A percentile compares a stretch with the other conserved stretches of the same genome.
These are phyloP conservation scores for Seriola quinqueradiata DNA, from an alignment of 2,113 vertebrate genomes.

Conservation along the genomic window DNA sequence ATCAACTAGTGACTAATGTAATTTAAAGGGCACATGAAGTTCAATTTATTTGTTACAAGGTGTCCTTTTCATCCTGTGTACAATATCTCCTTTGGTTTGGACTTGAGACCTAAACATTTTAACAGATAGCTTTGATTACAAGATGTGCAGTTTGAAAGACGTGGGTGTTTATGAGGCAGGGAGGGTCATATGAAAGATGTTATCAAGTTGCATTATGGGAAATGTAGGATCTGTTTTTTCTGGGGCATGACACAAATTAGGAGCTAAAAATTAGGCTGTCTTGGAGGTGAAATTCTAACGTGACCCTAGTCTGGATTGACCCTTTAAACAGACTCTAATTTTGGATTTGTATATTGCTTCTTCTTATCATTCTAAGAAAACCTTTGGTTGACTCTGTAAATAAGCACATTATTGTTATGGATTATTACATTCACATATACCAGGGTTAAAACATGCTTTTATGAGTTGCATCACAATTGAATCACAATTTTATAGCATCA, in stretches of 20 bases:
- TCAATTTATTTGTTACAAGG: not conserved
- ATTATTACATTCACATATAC: not conserved
- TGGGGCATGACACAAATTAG: not conserved
- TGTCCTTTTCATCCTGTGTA: too few species aligned
- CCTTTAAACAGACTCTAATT: not conserved
- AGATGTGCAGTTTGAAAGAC: not conserved
- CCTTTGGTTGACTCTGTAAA: not conserved
- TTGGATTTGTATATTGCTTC: not conserved
- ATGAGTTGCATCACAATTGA: not conserved
- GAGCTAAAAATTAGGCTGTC: not conserved
- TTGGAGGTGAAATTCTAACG: not conserved
- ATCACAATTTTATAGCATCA: not conserved
- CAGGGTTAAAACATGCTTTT: not conserved
- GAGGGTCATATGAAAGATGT: not conserved
- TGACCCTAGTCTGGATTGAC: too few species aligned
- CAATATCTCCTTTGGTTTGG: too few species aligned
- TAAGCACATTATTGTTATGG: not conserved
- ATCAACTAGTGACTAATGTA: not conserved
- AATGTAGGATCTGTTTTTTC: constrained; percentile 2
- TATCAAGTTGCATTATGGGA: constrained; percentile 15
- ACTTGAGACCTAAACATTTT: too few species aligned
- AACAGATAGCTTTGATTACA: not conserved
- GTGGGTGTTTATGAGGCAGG: not conserved
- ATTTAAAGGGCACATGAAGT: not conserved
- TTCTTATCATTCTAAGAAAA: constrained; percentile 5